Conservation (phyloP, 2,113 vertebrate genomes). For the Pao palembangensis region DNA sequence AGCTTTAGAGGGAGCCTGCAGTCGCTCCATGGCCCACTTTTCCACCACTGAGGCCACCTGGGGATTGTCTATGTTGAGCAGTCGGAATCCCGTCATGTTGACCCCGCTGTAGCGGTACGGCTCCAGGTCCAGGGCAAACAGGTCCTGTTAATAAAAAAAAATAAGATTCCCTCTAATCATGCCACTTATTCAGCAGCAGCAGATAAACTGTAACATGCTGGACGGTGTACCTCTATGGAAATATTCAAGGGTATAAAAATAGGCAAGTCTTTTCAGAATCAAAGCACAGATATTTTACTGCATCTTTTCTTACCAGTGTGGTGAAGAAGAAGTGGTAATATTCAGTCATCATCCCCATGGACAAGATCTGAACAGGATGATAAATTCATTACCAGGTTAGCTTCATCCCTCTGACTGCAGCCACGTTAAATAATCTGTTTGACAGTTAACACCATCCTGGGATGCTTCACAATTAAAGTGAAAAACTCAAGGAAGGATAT, state of each 20-base stretch:
- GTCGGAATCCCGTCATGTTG: constrained; percentile 95
- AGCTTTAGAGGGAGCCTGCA: constrained; percentile 84
- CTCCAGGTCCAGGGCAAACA: constrained; percentile 93
- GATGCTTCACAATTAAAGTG: neutral
- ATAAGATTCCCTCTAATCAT: too few relatives aligned
- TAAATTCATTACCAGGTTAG: constrained; percentile 13
- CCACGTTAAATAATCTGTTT: constrained; percentile 11
- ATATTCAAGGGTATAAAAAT: too few relatives aligned
- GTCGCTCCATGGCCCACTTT: constrained; percentile 92
- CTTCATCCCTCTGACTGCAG: neutral
- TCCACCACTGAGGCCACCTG: constrained; percentile 87
- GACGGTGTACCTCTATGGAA: too few relatives aligned
- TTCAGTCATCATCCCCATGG: constrained; percentile 99
- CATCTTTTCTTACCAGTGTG: constrained; percentile 84
- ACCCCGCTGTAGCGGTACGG: constrained; percentile 96
- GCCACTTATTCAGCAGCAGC: too few relatives aligned
- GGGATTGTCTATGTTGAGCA: constrained; percentile 86
- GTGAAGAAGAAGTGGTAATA: constrained; percentile 99
- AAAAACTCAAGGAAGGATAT: constrained; percentile 9
- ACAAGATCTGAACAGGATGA: constrained; percentile 81
- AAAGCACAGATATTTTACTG: neutral
- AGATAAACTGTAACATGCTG: too few relatives aligned
- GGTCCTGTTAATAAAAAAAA: constrained; percentile 74
- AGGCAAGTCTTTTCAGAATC: too few relatives aligned
- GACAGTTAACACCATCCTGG: neutral